These are phyloP conservation scores for Calephelis perditalis DNA, from an alignment of 2,888 invertebrate species.

Conservation along the genomic window DNA sequence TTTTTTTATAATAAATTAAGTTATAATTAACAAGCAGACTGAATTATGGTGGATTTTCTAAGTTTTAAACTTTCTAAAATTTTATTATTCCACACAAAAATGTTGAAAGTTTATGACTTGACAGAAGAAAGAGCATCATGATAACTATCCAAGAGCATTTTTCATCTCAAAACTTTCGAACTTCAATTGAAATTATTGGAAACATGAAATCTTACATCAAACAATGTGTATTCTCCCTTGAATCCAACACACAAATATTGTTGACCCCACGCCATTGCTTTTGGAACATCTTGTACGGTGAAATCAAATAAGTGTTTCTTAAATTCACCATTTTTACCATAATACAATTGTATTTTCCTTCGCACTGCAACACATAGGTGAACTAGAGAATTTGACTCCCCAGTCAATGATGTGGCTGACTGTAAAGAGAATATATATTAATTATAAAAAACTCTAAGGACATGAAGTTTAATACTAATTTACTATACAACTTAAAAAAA, in stretches of 20 bases:
- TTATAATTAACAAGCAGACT: no score
- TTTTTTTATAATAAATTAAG: no score
- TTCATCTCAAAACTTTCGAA: no score
- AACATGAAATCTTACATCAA: slow-evolving; percentile 78
- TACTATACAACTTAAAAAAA: no score
- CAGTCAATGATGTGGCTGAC: slow-evolving; percentile 75
- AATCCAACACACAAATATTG: slow-evolving; percentile 93
- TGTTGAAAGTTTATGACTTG: no score
- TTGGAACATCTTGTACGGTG: slow-evolving; percentile 87
- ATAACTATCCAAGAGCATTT: no score
- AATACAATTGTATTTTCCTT: slow-evolving; percentile 90
- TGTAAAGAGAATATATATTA: slow-evolving; percentile 24
- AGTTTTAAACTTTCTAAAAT: no score
- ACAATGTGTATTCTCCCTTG: slow-evolving; percentile 87
- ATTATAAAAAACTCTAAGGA: slow-evolving; percentile 27
- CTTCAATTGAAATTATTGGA: background rate
- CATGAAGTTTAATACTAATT: no score
- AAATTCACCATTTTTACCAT: slow-evolving; percentile 92
- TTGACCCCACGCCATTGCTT: slow-evolving; percentile 88
- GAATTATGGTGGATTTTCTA: no score
- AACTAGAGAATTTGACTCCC: slow-evolving; percentile 86
- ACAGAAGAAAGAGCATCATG: no score
- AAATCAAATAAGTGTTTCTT: slow-evolving; percentile 85
- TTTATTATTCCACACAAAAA: no score
- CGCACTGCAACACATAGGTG: slow-evolving; percentile 93